Percentiles rank a stretch among this genome's conserved stretches.
These are phyloP conservation scores for Acanthosepion pharaonis DNA, from an alignment of 2,888 invertebrate genomes.

Conservation along the genomic window DNA sequence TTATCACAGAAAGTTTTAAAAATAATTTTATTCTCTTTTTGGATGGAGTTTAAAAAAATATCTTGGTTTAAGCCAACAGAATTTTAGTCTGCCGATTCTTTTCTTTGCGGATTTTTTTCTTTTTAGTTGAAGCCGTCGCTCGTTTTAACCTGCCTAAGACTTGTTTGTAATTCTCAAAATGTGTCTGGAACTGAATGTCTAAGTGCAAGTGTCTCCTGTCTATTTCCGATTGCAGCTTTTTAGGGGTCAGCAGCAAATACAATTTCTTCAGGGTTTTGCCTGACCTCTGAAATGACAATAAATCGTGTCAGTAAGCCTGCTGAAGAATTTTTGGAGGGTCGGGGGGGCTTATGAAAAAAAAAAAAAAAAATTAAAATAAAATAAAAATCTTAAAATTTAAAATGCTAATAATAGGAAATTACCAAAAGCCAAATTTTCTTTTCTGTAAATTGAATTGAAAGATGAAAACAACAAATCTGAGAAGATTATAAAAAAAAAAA, in stretches of 20 bases:
- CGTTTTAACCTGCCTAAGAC: conserved; percentile 43
- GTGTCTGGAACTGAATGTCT: conserved; percentile 39
- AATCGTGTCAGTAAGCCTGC: too few relatives aligned
- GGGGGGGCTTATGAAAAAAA: too few relatives aligned
- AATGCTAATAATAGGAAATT: too few relatives aligned
- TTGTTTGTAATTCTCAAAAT: conserved; percentile 36
- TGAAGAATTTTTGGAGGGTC: too few relatives aligned
- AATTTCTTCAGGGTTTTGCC: conserved; percentile 37
- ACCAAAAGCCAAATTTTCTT: too few relatives aligned
- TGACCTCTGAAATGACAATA: conserved; percentile 43
- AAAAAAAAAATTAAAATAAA: too few relatives aligned
- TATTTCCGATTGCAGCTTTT: conserved; percentile 40
- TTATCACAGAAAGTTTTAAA: background rate
- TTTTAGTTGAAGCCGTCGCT: background rate
- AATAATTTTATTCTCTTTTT: too few relatives aligned
- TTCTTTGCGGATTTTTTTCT: background rate
- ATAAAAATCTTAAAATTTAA: too few relatives aligned
- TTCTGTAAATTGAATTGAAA: too few relatives aligned
- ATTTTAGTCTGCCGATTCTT: background rate
- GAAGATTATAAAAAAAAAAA: too few relatives aligned
- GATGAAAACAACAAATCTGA: too few relatives aligned
- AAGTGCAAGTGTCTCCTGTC: conserved; percentile 36
- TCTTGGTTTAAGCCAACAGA: background rate
- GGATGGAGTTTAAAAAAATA: background rate
- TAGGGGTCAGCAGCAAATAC: conserved; percentile 42